Base-by-base conservation (phyloP, 2,797 vertebrate genomes). In the Graptemys geographica region DNA sequence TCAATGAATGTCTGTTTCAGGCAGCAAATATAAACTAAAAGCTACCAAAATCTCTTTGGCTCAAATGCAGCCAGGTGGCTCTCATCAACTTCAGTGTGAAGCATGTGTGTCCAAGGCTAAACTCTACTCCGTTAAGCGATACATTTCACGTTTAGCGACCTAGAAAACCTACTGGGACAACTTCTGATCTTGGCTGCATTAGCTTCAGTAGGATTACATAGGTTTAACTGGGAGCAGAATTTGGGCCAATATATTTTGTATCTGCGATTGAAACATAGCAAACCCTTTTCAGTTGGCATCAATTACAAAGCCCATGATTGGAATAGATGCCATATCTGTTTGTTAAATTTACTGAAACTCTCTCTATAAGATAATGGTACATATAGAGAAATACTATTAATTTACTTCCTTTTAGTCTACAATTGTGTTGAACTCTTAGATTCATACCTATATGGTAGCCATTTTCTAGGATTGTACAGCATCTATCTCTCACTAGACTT, bases 51-150 rank as follows among this genome's bases (percentile, higher is more conserved):
- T 92, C 11, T 78, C 49, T 85, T n/a, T 85, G 72, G 85, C 78
- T 93, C 53, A 92, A 89, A 90, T 85, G 90, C 78, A 94, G 62
- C 78, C 31, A 94, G 86, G 27, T 84, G 89, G 79, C 91, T 94
- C 0, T 89, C 28, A 83, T 28, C 18, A 57, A 15, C 72, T 91
- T 91, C 81, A 93, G 5, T 86, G 51, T 84, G 57, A 88, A 86
- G 86, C 57, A 52, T 31, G 52, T 49, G 25, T 3, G 28, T 94
- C 72, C 91, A 79, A 59, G 88, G 90, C 31, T 85, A 96, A 4
- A 49, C 10, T 83, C 76, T 89, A 72, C 89, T 84, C 25, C 84
- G 41, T 90, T 82, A 69, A 47, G n/a, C 86, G 78, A 28, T 41
- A 55, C 86, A 76, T 83, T 92, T 76, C 90, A 44, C 27, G 5